phyloP scores from a whole-genome alignment of 2,797 vertebrate genomes.

The Chrosomus eos region DNA sequence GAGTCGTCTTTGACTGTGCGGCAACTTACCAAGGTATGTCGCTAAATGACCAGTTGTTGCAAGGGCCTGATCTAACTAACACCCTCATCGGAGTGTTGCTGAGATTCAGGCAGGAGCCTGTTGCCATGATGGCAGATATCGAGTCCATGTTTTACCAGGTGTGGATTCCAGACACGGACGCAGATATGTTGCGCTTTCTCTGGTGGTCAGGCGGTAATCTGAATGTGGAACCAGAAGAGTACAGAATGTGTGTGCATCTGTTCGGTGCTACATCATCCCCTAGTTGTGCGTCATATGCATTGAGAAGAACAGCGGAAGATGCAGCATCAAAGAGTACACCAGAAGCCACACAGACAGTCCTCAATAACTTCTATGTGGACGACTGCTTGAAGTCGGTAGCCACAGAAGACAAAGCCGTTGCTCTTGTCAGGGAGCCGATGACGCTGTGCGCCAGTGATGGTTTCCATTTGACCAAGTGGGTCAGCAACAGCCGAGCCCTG shows the following conservation, averaged over 20 bases:
- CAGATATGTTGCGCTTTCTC: conserved; percentile 14
- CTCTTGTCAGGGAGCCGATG: neutral
- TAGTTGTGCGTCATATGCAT: neutral
- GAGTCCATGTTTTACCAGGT: conserved; percentile 51
- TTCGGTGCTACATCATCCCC: neutral
- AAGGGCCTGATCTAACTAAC: conserved; percentile 35
- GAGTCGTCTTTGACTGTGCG: conserved; percentile 28
- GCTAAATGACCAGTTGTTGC: conserved; percentile 21
- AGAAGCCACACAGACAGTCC: neutral
- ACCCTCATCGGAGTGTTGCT: conserved; percentile 30
- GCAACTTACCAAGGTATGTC: conserved; percentile 14
- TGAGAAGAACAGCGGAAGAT: neutral
- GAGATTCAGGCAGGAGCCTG: conserved; percentile 14
- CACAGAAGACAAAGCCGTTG: conserved; percentile 4
- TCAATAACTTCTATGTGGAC: conserved; percentile 2
- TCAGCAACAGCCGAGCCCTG: too few species aligned
- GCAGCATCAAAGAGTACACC: neutral
- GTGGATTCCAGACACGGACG: neutral
- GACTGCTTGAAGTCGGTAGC: conserved; percentile 15
- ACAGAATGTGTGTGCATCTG: neutral
- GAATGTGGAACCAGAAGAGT: neutral
- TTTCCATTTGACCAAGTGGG: too few species aligned
- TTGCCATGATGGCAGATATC: conserved; percentile 38
- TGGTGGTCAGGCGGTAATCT: conserved; percentile 42
- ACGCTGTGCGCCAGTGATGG: too few species aligned